These are phyloP conservation scores for Brachypterus glaber DNA, from an alignment of 2,888 invertebrate species.

Conservation along the genomic window DNA sequence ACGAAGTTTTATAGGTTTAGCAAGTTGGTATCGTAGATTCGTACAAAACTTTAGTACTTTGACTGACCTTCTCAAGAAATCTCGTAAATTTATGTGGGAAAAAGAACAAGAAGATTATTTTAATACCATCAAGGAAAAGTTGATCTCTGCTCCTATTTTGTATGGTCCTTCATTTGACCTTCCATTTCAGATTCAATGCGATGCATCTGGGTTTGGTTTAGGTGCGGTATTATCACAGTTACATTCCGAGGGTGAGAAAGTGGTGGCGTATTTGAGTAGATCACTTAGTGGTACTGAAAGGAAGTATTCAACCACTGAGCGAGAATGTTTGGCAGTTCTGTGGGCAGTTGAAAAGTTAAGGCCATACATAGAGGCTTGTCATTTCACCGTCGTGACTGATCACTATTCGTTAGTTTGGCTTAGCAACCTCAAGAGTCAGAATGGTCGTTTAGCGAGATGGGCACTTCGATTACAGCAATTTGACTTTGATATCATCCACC, in stretches of 20 bases:
- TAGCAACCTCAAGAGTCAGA: slow-evolving; percentile 15
- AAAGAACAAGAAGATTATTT: slow-evolving; percentile 12
- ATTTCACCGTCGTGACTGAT: slow-evolving; percentile 20
- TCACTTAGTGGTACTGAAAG: slow-evolving; percentile 15
- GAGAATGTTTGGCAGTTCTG: too few species aligned
- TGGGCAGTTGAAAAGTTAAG: slow-evolving; percentile 20
- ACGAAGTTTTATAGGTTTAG: slow-evolving; percentile 17
- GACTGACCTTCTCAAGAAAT: slow-evolving; percentile 14
- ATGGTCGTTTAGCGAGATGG: slow-evolving; percentile 16
- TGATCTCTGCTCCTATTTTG: too few species aligned
- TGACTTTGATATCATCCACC: too few species aligned
- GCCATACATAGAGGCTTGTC: slow-evolving; percentile 19
- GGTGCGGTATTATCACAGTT: too few species aligned
- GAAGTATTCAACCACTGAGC: slow-evolving; percentile 18
- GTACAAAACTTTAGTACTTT: slow-evolving; percentile 14
- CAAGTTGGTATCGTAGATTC: slow-evolving; percentile 20
- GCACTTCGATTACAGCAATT: slow-evolving; percentile 3
- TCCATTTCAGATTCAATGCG: too few species aligned
- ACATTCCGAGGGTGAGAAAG: too few species aligned
- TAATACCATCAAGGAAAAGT: too few species aligned
- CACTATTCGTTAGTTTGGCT: slow-evolving; percentile 19
- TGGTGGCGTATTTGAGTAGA: slow-evolving; percentile 16
- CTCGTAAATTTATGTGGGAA: slow-evolving; percentile 15
- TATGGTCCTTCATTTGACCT: too few species aligned
- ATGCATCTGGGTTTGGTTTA: too few species aligned